phyloP scores from a whole-genome alignment of 2,113 vertebrate genomes.

The Stegostoma tigrinum region DNA sequence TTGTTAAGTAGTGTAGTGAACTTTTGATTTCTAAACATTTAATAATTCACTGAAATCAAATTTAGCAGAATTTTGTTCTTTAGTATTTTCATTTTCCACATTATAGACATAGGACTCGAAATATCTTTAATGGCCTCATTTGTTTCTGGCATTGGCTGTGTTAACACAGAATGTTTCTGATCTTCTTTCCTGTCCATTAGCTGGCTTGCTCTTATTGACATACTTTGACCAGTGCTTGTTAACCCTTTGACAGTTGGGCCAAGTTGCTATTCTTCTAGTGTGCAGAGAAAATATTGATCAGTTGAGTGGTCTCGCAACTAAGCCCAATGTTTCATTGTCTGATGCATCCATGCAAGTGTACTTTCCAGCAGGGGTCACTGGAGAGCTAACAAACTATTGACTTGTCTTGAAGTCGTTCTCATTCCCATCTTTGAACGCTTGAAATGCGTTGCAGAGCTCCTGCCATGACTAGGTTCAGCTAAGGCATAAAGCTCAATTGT shows the following conservation, averaged over 20 bases:
- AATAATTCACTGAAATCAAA: background rate
- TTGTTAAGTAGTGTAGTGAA: background rate
- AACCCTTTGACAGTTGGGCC: background rate
- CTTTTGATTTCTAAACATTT: background rate
- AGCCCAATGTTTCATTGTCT: background rate
- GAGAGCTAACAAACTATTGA: background rate
- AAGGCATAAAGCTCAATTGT: background rate
- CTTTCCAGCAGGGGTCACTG: constrained; percentile 1
- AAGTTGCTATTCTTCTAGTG: background rate
- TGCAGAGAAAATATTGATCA: background rate
- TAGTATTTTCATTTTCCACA: background rate
- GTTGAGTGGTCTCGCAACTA: background rate
- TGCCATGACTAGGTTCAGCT: background rate
- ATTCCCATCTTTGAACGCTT: background rate
- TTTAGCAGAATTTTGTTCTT: background rate
- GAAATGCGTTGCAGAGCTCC: background rate
- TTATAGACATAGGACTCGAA: background rate
- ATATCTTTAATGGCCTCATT: background rate
- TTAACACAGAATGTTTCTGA: background rate
- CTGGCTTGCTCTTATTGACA: background rate
- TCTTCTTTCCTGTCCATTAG: background rate
- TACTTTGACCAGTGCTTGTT: background rate
- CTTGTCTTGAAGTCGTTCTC: background rate
- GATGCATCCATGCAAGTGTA: too few species aligned
- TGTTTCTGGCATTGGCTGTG: background rate